Evolutionary conservation across 2,888 invertebrate species (phyloP), one percentile per base, ranked within the genome.

Genomic region (Chorisops tibialis): DNA sequence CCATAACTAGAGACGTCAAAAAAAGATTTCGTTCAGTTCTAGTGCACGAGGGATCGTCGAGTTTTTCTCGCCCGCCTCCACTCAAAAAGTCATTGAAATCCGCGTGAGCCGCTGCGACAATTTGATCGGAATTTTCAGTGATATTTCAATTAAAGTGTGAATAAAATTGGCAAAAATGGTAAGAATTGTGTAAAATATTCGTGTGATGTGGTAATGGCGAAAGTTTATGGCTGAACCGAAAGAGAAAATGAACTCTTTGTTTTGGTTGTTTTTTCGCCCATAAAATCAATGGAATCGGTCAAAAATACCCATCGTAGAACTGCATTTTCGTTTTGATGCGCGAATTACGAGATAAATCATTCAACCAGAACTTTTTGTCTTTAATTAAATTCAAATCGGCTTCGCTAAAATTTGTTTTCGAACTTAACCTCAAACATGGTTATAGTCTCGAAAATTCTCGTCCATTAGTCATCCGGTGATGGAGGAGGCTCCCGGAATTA

Each of bases 91-190:
- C 48, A 47, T 21, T 6, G 43, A n/a, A 11, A 14, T 38, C 38
- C 59, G 59, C 59, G 48, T 59, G 48, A 59, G 24, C 59, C 38
- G 59, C 59, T 59, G 59, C 30, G 35, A 37, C n/a, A 16, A 41
- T 16, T 41, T 41, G 6, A 11, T n/a, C 16, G 16, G 12, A 59
- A 48, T 16, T 48, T 47, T 47, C 19, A 7, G 18, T 30, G 16
- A 43, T 56, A 30, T 43, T 24, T 43, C 9, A 12, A 43, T 2
- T 37, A 37, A 48, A 21, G 14, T 21, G 12, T 37, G 6, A 11
- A 21, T 14, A 39, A 41, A 50, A 58, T 24, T 41, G 22, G 37
- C 7, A 24, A 41, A 54, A 41, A 58, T 50, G 58, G 58, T 62
- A 58, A 56, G 37, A 49, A 16, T 35, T 7, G 30, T 30, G 30